Conservation (phyloP, 2,797 vertebrate genomes). For the Myiotriccus ornatus region DNA sequence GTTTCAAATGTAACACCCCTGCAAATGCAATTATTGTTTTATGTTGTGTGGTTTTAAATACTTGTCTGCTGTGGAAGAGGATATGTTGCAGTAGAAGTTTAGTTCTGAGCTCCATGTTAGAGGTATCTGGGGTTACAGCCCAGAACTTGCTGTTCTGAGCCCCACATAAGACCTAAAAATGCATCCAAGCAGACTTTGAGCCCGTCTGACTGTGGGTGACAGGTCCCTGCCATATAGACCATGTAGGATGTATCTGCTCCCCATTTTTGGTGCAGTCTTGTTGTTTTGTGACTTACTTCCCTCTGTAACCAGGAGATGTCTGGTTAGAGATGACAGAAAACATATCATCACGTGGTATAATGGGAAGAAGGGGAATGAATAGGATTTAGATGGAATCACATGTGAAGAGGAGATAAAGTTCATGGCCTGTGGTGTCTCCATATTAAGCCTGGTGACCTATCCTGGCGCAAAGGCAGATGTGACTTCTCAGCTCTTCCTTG, state of each 20-base stretch:
- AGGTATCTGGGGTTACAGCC: not conserved
- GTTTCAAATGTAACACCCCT: not conserved
- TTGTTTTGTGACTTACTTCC: not conserved
- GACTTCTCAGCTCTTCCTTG: not conserved
- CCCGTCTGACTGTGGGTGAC: not conserved
- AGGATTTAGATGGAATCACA: not conserved
- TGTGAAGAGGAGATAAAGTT: not conserved
- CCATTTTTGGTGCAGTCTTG: not conserved
- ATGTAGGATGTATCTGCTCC: not conserved
- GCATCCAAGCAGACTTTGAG: not conserved
- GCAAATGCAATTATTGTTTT: not conserved
- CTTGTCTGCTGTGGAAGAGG: not conserved
- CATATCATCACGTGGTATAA: not conserved
- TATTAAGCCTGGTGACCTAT: not conserved
- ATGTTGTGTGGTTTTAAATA: not conserved
- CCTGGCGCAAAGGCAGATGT: not conserved
- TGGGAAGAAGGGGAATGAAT: not conserved
- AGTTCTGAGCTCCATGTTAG: not conserved
- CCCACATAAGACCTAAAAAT: not conserved
- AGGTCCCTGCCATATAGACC: rapidly evolving
- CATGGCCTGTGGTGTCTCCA: not conserved
- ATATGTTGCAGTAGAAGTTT: not conserved
- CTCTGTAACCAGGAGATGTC: not conserved
- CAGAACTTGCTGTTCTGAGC: not conserved
- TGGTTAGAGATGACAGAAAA: not conserved